These are phyloP conservation scores for Drosophila subpulchrella DNA, from an alignment of 1,140 invertebrate genomes.

Conservation along the genomic window DNA sequence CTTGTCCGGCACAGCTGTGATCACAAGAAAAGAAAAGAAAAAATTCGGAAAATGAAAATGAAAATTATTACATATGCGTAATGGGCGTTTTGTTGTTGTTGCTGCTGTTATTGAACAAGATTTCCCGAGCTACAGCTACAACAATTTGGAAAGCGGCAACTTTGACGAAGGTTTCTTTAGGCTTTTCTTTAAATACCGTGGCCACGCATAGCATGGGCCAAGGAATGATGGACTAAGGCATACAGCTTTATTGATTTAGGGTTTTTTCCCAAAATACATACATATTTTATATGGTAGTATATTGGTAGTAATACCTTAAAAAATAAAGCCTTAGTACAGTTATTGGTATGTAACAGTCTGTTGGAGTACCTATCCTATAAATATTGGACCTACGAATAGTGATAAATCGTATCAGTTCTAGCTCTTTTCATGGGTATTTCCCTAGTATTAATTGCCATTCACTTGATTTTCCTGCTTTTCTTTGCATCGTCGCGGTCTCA, in stretches of 20 bases:
- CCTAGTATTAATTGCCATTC: conserved; percentile 3
- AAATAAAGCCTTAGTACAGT: too few species aligned
- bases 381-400: too few species aligned
- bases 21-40: conserved; percentile 11
- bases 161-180: conserved; percentile 64
- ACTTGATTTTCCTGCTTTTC: not conserved
- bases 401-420: too few species aligned
- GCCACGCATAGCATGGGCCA: not conserved
- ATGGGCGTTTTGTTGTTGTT: conserved; percentile 27
- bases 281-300: too few species aligned
- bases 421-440: not conserved
- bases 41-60: conserved; percentile 39
- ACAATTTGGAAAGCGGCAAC: conserved; percentile 52
- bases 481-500: not conserved
- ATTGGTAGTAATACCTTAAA: too few species aligned
- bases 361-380: too few species aligned
- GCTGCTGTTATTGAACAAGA: conserved; percentile 33
- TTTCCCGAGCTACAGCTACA: conserved; percentile 21
- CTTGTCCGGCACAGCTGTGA: conserved; percentile 52
- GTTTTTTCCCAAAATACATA: not conserved
- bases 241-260: not conserved
- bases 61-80: conserved; percentile 55
- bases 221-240: not conserved
- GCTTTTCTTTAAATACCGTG: conserved; percentile 11
- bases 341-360: too few species aligned